Evolutionary conservation across 2,113 vertebrate species (phyloP).

Genomic region (Seriola aureovittata): DNA sequence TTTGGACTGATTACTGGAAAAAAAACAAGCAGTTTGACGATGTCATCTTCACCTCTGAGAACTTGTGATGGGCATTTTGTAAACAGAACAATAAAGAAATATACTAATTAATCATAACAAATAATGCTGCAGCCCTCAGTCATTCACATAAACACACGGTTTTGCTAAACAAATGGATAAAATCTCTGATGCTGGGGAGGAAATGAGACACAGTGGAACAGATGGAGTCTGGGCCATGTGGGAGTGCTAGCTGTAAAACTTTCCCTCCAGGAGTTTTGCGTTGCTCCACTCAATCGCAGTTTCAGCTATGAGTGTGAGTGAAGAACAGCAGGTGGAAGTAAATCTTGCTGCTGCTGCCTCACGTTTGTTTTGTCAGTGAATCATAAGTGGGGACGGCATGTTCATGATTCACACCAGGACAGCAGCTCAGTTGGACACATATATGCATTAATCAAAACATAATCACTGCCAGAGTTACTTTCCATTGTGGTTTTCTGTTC

Average conservation of each 20-base stretch:
- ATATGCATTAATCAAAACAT: neutral
- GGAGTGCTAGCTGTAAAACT: too few relatives aligned
- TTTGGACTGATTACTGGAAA: too few relatives aligned
- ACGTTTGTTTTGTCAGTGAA: neutral
- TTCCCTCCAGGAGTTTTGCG: too few relatives aligned
- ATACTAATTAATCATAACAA: neutral
- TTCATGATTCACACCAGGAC: conserved; percentile 32
- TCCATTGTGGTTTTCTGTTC: neutral
- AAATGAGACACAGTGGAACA: neutral
- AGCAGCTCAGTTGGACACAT: neutral
- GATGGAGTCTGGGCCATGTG: too few relatives aligned
- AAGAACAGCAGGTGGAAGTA: neutral
- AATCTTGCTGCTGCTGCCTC: neutral
- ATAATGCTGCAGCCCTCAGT: neutral
- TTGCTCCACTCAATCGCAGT: too few relatives aligned
- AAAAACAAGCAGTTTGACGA: too few relatives aligned
- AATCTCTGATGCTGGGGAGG: neutral
- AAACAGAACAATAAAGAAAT: neutral
- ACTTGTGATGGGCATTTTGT: neutral
- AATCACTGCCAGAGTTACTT: neutral
- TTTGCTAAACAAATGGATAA: neutral
- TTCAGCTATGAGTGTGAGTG: too few relatives aligned
- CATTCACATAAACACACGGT: neutral
- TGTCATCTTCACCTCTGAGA: neutral
- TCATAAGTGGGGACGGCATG: neutral